Evolutionary conservation across 2,113 vertebrate species (phyloP), one percentile per base, ranked within the genome.

Genomic region (Rhineura floridana): DNA sequence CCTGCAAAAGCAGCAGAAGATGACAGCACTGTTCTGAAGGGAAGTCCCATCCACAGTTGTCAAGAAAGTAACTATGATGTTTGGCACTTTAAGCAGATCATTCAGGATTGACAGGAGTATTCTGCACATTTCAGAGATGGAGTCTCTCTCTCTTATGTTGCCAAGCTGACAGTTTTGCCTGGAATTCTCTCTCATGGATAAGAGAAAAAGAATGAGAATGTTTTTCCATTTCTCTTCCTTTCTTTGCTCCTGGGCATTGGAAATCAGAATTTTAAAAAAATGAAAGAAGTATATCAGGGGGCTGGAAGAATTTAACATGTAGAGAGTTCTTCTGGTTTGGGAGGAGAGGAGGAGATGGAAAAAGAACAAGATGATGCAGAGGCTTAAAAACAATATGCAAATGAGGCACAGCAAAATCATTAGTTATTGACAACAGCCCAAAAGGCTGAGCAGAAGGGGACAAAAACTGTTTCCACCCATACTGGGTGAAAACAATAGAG

Each of bases 241-340:
- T 94, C 88, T 94, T 94, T 93, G 94, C 95, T 94, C 91, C 93
- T 73, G 28, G 94, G 93, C 93, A 94, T 92, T 93, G 95, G 93
- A 93, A 93, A 95, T 93, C 89, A 93, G 91, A 94, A 52, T 62
- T 94, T 94, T 92, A 33, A 95, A 94, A 96, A 90, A 93, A 94
- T 93, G 93, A 95, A 95, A 94, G 95, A 91, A 92, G 91, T 93
- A 93, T 89, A 92, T 86, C 55, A 81, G 67, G 81, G 87, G 76
- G 59, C 88, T 76, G 65, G 91, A 92, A 91, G 92, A 93, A 93
- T 95, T 93, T 92, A 93, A 94, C 93, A 94, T 91, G 91, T 94
- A 94, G 87, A 91, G 82, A 95, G 93, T 85, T 90, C 92, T 94
- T 93, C 83, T 88, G 90, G 90, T 86, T 62, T 91, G 89, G 92